These are phyloP conservation scores for Rhizomys pruinosus DNA, from an alignment of 2,113 vertebrate genomes.

Conservation along the genomic window DNA sequence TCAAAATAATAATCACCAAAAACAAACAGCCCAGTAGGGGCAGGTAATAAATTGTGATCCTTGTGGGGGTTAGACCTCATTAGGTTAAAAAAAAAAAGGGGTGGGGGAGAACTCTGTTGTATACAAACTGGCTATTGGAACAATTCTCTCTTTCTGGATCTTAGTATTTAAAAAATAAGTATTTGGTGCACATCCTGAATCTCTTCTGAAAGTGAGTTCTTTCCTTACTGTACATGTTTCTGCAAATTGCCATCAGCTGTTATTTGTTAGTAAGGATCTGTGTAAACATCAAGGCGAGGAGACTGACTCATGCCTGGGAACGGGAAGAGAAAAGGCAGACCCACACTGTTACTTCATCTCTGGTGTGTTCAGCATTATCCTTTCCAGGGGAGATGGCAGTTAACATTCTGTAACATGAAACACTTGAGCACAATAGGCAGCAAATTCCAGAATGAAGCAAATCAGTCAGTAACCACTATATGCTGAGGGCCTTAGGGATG, in stretches of 20 bases:
- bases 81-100: conserved; percentile 63
- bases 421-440: background rate
- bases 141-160: conserved; percentile 36
- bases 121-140: conserved; percentile 56
- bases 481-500: background rate
- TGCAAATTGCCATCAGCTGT: conserved; percentile 74
- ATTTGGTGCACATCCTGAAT: conserved; percentile 24
- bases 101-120: no score
- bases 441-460: background rate
- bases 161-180: no score
- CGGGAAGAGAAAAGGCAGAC: conserved; percentile 60
- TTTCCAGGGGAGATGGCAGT: conserved; percentile 34
- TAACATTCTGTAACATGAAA: conserved; percentile 69
- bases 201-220: conserved; percentile 62
- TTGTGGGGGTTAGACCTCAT: conserved; percentile 73
- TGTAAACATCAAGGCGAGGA: conserved; percentile 62
- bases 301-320: conserved; percentile 58
- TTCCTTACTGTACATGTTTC: conserved; percentile 53
- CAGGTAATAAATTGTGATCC: conserved; percentile 75
- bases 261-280: conserved; percentile 64
- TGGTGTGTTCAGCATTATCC: conserved; percentile 60
- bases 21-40: conserved; percentile 68
- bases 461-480: background rate
- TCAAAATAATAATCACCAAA: conserved; percentile 65
- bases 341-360: conserved; percentile 57